A percentile compares a stretch with the other conserved stretches of the same genome.
Evolutionary conservation across 1,140 invertebrate species (phyloP).

Genomic region (Euborellia annulipes): DNA sequence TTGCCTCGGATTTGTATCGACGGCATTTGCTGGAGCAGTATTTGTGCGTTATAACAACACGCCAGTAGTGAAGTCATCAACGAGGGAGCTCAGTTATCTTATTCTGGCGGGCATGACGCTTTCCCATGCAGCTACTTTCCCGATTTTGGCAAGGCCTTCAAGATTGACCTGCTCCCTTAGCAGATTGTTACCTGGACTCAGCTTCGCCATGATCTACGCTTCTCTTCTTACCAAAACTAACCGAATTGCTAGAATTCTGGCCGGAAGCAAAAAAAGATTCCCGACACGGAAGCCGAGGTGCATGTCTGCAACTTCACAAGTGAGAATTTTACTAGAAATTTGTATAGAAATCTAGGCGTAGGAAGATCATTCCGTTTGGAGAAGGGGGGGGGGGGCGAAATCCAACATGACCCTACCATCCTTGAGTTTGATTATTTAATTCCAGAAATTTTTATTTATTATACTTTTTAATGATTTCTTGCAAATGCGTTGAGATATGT

Average conservation of each 20-base stretch:
- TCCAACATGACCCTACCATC: too few species aligned
- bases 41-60: conserved; percentile 50
- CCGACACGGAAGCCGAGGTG: conserved; percentile 60
- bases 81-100: conserved; percentile 49
- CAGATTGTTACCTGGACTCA: conserved; percentile 53
- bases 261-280: conserved; percentile 64
- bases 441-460: neutral
- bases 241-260: conserved; percentile 66
- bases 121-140: conserved; percentile 41
- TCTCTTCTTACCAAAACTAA: conserved; percentile 75
- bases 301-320: conserved; percentile 36
- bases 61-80: conserved; percentile 51
- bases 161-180: conserved; percentile 46
- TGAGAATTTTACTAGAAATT: conserved; percentile 12
- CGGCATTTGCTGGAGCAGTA: conserved; percentile 37
- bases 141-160: conserved; percentile 54
- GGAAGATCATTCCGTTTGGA: too few species aligned
- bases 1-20: conserved; percentile 42
- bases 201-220: conserved; percentile 71
- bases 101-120: conserved; percentile 41
- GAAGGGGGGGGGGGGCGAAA: too few species aligned
- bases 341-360: too few species aligned
- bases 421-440: neutral
- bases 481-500: too few species aligned
- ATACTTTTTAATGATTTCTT: too few species aligned